Conservation (phyloP, 2,797 vertebrate genomes). For the Rhadinocentrus ornatus region DNA sequence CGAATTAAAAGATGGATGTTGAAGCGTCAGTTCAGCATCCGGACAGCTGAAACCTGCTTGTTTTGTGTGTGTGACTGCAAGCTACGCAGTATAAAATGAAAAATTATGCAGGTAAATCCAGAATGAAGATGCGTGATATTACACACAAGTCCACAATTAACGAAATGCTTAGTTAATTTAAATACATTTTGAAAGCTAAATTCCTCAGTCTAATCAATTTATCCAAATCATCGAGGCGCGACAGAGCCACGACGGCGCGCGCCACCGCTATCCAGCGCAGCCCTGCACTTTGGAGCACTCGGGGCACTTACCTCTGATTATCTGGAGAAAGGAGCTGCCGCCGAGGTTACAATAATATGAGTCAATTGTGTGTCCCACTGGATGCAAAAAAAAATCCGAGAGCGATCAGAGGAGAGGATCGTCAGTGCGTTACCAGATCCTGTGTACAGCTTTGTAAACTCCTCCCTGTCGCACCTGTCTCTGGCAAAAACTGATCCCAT, state of each 20-base stretch:
- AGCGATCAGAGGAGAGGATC: slow-evolving; percentile 51
- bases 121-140: slow-evolving; percentile 7
- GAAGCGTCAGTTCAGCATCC: slow-evolving; percentile 34
- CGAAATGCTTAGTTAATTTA: neutral
- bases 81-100: slow-evolving; percentile 79
- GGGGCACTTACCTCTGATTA: slow-evolving; percentile 77
- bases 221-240: slow-evolving; percentile 52
- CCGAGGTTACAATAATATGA: slow-evolving; percentile 27
- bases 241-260: slow-evolving; percentile 47
- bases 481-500: slow-evolving; percentile 74
- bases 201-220: slow-evolving; percentile 5
- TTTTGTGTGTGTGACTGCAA: slow-evolving; percentile 63
- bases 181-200: slow-evolving; percentile 1
- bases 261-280: slow-evolving; percentile 37
- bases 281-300: slow-evolving; percentile 53
- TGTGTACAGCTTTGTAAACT: slow-evolving; percentile 71
- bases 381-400: slow-evolving; percentile 71
- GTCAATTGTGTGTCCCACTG: slow-evolving; percentile 54
- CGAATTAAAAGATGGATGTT: slow-evolving; percentile 27
- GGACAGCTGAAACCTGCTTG: slow-evolving; percentile 45
- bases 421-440: slow-evolving; percentile 64
- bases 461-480: slow-evolving; percentile 86
- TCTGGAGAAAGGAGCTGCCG: slow-evolving; percentile 47
- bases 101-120: slow-evolving; percentile 42
- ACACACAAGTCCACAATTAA: neutral